Percentiles rank a stretch among this genome's conserved stretches.
Conservation (phyloP, 2,113 vertebrate species). For the Pituophis catenifer region DNA sequence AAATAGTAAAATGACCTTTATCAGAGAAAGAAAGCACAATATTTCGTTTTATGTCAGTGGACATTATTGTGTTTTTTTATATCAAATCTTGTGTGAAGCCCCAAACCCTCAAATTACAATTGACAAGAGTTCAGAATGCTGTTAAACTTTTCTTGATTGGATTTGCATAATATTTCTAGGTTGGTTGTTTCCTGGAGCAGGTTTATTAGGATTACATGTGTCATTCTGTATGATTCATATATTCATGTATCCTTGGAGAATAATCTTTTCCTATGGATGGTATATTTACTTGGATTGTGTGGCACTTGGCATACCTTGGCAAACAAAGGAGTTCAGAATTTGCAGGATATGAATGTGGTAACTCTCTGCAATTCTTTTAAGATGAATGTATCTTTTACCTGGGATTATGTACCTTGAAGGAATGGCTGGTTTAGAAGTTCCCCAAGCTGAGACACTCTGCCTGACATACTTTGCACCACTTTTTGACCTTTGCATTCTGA, state of each 20-base stretch:
- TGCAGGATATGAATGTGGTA: background rate
- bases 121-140: background rate
- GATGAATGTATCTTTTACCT: background rate
- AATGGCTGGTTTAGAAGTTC: background rate
- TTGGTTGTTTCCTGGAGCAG: background rate
- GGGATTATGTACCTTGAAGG: background rate
- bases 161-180: conserved; percentile 1
- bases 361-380: background rate
- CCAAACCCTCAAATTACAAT: background rate
- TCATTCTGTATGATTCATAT: background rate
- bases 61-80: background rate
- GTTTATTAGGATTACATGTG: background rate
- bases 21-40: background rate
- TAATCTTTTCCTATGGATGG: background rate
- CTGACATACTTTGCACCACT: background rate
- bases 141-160: background rate
- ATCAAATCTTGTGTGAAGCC: background rate
- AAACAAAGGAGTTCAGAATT: background rate
- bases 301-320: background rate
- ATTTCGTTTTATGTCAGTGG: background rate
- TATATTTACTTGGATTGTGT: background rate
- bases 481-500: background rate
- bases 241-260: background rate
- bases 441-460: background rate
- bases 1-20: background rate